Percentiles rank a stretch among this genome's conserved stretches.
These are phyloP conservation scores for Hirtodrosophila confusa DNA, from an alignment of 2,888 invertebrate species.

Conservation along the genomic window DNA sequence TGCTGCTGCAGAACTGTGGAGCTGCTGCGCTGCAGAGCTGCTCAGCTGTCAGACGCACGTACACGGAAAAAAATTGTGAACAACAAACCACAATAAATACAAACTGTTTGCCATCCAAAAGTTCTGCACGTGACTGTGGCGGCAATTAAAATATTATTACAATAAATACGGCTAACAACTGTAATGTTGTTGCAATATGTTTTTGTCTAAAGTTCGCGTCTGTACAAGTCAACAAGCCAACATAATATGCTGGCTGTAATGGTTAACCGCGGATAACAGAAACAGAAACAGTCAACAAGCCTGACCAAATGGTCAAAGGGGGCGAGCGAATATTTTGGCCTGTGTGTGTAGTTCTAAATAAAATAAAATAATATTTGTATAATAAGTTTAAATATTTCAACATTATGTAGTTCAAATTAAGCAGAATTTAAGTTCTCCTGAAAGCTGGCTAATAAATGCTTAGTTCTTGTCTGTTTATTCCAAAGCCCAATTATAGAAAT, in stretches of 20 bases:
- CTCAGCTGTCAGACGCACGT: constrained; percentile 71
- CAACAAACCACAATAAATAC: constrained; percentile 72
- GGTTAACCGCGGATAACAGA: constrained; percentile 63
- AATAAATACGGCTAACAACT: constrained; percentile 59
- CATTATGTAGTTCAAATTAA: no score
- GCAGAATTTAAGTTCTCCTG: no score
- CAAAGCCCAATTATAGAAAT: no score
- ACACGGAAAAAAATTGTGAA: constrained; percentile 30
- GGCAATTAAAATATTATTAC: constrained; percentile 77
- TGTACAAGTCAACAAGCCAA: constrained; percentile 15
- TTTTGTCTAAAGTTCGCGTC: constrained; percentile 27
- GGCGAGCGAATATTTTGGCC: constrained; percentile 1
- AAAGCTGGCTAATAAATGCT: no score
- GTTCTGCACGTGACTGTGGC: constrained; percentile 70
- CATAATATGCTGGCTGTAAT: constrained; percentile 51
- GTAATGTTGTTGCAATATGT: constrained; percentile 15
- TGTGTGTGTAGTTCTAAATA: constrained; percentile 7
- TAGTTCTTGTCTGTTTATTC: no score
- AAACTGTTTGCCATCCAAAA: constrained; percentile 66
- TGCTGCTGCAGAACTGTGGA: constrained; percentile 2
- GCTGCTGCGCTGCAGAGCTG: constrained; percentile 3
- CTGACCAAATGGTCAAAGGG: constrained; percentile 15
- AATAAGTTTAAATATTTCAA: not conserved
- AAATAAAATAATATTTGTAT: constrained; percentile 27
- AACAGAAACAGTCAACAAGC: constrained; percentile 40